phyloP scores from a whole-genome alignment of 1,140 invertebrate species.

The Berghia stephanieae region DNA sequence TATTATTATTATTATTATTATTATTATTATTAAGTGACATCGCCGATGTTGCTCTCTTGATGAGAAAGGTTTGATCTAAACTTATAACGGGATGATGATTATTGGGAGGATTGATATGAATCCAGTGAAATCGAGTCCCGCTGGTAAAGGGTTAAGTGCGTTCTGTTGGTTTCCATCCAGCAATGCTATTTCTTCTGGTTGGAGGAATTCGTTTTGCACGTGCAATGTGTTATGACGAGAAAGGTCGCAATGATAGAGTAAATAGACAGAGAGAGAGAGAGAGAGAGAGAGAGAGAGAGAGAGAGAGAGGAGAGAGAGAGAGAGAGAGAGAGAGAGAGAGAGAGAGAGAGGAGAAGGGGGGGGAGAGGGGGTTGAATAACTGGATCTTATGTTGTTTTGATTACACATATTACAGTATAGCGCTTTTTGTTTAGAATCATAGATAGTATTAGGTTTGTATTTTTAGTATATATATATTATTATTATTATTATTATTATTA shows the following conservation, averaged over 20 bases:
- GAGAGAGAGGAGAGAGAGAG: too few relatives aligned
- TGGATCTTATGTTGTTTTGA: not conserved
- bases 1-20: too few relatives aligned
- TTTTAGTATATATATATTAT: not conserved
- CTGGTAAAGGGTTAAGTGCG: not conserved
- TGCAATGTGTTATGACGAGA: not conserved
- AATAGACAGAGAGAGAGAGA: not conserved
- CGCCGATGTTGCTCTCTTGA: too few relatives aligned
- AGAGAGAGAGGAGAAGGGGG: not conserved
- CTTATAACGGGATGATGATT: too few relatives aligned
- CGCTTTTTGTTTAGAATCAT: too few relatives aligned
- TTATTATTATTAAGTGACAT: too few relatives aligned
- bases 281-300: too few relatives aligned
- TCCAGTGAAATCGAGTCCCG: not conserved
- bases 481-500: slow-evolving; percentile 4
- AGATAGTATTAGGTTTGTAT: not conserved
- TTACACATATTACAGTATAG: not conserved
- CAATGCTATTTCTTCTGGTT: not conserved
- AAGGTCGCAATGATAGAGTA: not conserved
- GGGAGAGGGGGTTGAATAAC: not conserved
- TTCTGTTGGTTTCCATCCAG: not conserved
- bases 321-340: too few relatives aligned
- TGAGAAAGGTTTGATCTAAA: too few relatives aligned
- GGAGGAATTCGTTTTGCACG: not conserved
- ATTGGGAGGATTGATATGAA: not conserved